Evolutionary conservation across 37 sponge, comb jelly and placozoan species (phyloP).

Genomic region (Ianthella basta): DNA sequence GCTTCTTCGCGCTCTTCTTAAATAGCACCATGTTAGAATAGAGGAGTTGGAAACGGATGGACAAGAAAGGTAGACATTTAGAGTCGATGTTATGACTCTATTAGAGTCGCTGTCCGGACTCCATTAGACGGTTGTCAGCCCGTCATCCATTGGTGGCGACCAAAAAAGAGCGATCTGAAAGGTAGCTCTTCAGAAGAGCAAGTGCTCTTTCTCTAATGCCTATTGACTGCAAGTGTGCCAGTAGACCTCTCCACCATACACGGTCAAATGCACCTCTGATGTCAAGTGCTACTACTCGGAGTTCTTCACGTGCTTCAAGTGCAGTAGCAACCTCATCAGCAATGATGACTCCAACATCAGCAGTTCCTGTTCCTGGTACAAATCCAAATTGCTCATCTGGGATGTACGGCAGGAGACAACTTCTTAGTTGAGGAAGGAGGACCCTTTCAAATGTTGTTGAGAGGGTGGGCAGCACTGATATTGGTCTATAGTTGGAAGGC

Average conservation of each 20-base stretch:
- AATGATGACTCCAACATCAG: conserved; percentile 33
- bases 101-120: too few relatives aligned
- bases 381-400: conserved; percentile 41
- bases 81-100: too few relatives aligned
- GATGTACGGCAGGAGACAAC: conserved; percentile 7
- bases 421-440: conserved; percentile 8
- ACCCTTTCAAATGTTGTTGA: conserved; percentile 27
- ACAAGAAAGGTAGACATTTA: too few relatives aligned
- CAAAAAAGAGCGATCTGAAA: background rate
- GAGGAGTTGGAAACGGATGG: too few relatives aligned
- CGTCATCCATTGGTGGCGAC: conserved; percentile 21
- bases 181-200: background rate
- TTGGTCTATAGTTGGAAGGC: conserved; percentile 36
- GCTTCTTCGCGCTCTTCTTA: too few relatives aligned
- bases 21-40: too few relatives aligned
- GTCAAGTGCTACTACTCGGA: conserved; percentile 3
- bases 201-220: conserved; percentile 12
- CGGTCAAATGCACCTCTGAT: conserved; percentile 13
- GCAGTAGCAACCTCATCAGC: conserved; percentile 19
- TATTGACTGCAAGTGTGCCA: conserved; percentile 7
- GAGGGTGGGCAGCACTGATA: conserved; percentile 26
- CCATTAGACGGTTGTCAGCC: too few relatives aligned
- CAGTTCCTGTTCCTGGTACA: conserved; percentile 8
- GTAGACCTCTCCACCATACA: conserved; percentile 14
- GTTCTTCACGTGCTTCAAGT: conserved; percentile 6